phyloP scores from a whole-genome alignment of 2,113 vertebrate genomes.

The Ifrita kowaldi region DNA sequence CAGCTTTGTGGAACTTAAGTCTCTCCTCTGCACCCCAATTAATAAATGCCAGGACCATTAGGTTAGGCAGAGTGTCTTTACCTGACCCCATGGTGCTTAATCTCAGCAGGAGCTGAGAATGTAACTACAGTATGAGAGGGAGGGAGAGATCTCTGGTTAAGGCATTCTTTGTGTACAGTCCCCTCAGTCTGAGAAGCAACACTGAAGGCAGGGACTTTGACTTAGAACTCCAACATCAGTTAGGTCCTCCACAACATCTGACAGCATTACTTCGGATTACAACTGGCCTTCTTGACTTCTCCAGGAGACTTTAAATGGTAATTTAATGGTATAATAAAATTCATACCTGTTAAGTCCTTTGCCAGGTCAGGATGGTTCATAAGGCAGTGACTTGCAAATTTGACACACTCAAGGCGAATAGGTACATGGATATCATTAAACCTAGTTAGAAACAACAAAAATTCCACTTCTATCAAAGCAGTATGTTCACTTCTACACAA shows the following conservation, averaged over 20 bases:
- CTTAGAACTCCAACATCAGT: not conserved
- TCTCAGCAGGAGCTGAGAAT: not conserved
- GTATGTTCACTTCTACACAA: not conserved
- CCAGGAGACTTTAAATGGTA: not conserved
- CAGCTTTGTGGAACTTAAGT: not conserved
- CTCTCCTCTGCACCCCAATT: not conserved
- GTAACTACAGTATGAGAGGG: not conserved
- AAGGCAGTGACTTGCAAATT: slow-evolving; percentile 97
- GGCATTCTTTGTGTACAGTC: not conserved
- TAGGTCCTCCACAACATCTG: not conserved
- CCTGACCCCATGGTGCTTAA: not conserved
- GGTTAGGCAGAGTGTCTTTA: not conserved
- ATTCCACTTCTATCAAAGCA: not conserved
- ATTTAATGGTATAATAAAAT: not conserved
- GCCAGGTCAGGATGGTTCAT: slow-evolving; percentile 98
- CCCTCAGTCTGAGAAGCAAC: not conserved
- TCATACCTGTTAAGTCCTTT: slow-evolving; percentile 93
- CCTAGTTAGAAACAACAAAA: slow-evolving; percentile 68
- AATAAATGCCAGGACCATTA: not conserved
- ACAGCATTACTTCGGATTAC: not conserved
- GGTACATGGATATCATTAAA: slow-evolving; percentile 99
- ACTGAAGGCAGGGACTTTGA: not conserved
- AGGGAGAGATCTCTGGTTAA: not conserved
- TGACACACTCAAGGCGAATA: slow-evolving; percentile 96
- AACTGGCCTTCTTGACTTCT: not conserved